Percentiles rank a stretch among this genome's conserved stretches.
These are phyloP conservation scores for Phorcus lineatus DNA, from an alignment of 2,888 invertebrate genomes.

Conservation along the genomic window DNA sequence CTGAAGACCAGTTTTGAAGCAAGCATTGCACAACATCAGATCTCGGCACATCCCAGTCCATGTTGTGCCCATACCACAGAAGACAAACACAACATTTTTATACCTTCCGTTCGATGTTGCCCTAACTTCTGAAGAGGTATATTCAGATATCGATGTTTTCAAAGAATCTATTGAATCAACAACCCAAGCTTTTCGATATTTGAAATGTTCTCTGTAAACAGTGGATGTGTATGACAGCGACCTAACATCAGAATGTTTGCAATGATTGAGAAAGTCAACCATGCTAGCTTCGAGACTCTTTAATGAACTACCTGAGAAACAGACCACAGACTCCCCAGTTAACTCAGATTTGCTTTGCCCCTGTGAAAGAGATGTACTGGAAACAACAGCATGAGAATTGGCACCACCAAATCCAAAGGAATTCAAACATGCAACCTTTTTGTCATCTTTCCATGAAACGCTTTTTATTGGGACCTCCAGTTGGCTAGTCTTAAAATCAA, in stretches of 20 bases:
- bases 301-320: no score
- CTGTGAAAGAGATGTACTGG: background rate
- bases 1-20: slow-evolving; percentile 46
- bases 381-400: slow-evolving; percentile 62
- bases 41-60: slow-evolving; percentile 62
- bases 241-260: slow-evolving; percentile 20
- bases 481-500: slow-evolving; percentile 38
- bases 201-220: slow-evolving; percentile 43
- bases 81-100: slow-evolving; percentile 38
- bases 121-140: background rate
- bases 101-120: background rate
- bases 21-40: slow-evolving; percentile 38
- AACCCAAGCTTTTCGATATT: slow-evolving; percentile 28
- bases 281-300: no score
- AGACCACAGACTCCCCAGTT: no score
- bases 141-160: background rate
- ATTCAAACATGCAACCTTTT: no score
- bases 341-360: no score
- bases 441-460: no score
- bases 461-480: slow-evolving; percentile 45
- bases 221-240: no score
- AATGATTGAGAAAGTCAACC: slow-evolving; percentile 24
- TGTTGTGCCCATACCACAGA: no score
- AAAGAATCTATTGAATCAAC: background rate
- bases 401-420: slow-evolving; percentile 68